phyloP scores from a whole-genome alignment of 2,888 invertebrate species.

The Pantelozetes paolii region DNA sequence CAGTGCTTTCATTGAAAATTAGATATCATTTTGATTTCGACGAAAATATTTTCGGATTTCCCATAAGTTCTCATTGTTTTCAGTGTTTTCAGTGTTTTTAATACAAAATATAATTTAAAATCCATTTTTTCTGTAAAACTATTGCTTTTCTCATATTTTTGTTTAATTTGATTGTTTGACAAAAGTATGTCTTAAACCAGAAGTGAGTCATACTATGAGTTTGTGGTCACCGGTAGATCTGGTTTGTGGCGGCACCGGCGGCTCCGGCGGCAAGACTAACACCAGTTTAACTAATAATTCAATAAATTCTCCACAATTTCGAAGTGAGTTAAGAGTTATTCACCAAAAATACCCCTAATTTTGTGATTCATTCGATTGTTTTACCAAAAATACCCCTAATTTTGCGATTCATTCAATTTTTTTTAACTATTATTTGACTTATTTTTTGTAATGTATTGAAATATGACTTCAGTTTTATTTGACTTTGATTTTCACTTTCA shows the following conservation, averaged over 20 bases:
- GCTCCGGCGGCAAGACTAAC: not conserved
- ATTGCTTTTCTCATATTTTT: no score
- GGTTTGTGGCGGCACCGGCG: slow-evolving; percentile 27
- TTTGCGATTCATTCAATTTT: not conserved
- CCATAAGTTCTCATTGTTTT: no score
- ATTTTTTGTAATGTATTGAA: not conserved
- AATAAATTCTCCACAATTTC: slow-evolving; percentile 10
- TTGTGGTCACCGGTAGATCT: slow-evolving; percentile 40
- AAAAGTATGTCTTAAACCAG: no score
- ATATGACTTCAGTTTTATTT: no score
- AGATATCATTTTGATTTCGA: no score
- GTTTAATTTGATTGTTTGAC: no score
- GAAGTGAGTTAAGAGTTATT: slow-evolving; percentile 26
- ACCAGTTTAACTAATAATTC: not conserved
- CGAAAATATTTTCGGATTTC: no score
- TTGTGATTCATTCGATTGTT: not conserved
- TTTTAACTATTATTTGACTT: no score
- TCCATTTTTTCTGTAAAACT: no score
- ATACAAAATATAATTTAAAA: no score
- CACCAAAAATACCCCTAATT: not conserved
- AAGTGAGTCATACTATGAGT: slow-evolving; percentile 25
- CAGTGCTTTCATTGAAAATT: no score
- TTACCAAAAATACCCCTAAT: not conserved
- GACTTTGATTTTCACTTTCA: not conserved
- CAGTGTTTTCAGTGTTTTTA: no score